Conservation (phyloP, 2,797 vertebrate genomes). For the Arnoldichthys spilopterus region DNA sequence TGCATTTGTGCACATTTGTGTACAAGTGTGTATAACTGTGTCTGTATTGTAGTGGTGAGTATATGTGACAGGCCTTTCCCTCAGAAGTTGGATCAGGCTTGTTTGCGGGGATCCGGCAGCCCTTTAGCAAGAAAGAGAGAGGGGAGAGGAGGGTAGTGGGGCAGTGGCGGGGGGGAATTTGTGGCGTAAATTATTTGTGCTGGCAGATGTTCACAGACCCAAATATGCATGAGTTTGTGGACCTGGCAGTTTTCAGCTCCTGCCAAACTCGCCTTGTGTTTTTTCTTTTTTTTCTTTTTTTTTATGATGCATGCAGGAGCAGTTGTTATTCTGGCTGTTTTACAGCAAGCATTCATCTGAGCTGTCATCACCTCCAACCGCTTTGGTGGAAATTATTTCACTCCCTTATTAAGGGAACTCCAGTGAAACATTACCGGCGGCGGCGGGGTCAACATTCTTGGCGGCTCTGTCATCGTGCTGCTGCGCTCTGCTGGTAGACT, state of each 20-base stretch:
- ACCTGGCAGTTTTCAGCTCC: slow-evolving; percentile 76
- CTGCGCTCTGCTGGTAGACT: slow-evolving; percentile 69
- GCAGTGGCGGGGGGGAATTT: slow-evolving; percentile 22
- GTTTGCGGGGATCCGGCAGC: slow-evolving; percentile 75
- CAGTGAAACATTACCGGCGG: slow-evolving; percentile 72
- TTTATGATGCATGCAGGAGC: slow-evolving; percentile 78
- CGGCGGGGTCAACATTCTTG: slow-evolving; percentile 76
- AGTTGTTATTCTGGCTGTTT: slow-evolving; percentile 75
- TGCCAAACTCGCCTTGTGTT: slow-evolving; percentile 68
- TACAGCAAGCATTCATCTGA: slow-evolving; percentile 75
- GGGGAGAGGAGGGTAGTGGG: not conserved
- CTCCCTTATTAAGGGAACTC: slow-evolving; percentile 77
- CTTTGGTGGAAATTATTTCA: slow-evolving; percentile 78
- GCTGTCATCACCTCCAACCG: slow-evolving; percentile 72
- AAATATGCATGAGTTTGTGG: slow-evolving; percentile 88
- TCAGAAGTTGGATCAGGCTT: slow-evolving; percentile 75
- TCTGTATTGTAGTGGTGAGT: slow-evolving; percentile 6
- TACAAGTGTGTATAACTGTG: not conserved
- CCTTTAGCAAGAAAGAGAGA: slow-evolving; percentile 64
- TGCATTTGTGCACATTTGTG: slow-evolving; percentile 4
- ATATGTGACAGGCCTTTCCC: slow-evolving; percentile 51
- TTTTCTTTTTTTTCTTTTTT: slow-evolving; percentile 41
- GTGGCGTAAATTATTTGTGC: slow-evolving; percentile 82
- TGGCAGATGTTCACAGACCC: slow-evolving; percentile 86
- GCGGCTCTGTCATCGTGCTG: slow-evolving; percentile 75